Evolutionary conservation across 2,888 invertebrate genomes (phyloP).

Genomic region (Monochamus alternatus): DNA sequence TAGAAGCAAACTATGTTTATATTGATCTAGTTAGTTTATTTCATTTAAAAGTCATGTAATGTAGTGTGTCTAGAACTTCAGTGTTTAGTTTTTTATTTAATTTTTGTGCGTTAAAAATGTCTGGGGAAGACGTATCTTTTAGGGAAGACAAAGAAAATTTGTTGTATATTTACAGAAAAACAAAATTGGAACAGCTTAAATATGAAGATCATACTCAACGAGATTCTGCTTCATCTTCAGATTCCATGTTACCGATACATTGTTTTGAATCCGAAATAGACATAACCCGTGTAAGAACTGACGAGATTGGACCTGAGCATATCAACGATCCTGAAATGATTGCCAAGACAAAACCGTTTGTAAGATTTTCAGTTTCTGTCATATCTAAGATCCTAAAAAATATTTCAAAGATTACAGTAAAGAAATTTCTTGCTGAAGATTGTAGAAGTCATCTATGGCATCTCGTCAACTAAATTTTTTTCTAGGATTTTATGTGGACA

Average conservation of each 20-base stretch:
- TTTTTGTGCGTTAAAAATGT: conserved; percentile 44
- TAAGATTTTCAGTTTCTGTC: conserved; percentile 36
- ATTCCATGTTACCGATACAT: conserved; percentile 5
- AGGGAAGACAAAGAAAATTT: conserved; percentile 57
- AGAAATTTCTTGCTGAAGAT: no score
- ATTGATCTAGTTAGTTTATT: no score
- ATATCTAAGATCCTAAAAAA: neutral
- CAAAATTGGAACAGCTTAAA: conserved; percentile 51
- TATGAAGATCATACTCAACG: conserved; percentile 45
- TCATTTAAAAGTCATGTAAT: no score
- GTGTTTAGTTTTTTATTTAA: neutral
- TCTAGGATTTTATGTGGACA: conserved; percentile 75
- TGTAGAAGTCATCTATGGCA: no score
- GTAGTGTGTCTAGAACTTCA: no score
- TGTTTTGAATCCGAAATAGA: conserved; percentile 31
- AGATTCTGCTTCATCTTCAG: conserved; percentile 41
- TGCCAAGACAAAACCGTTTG: conserved; percentile 55
- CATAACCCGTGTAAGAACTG: neutral
- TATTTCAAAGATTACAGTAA: neutral
- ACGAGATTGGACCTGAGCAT: conserved; percentile 43
- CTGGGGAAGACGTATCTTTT: conserved; percentile 55
- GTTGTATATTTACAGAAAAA: conserved; percentile 55
- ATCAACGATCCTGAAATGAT: conserved; percentile 51
- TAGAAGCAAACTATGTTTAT: no score
- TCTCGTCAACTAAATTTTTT: neutral